Conservation (phyloP, 1,140 invertebrate species). For the Heliconius himera region DNA sequence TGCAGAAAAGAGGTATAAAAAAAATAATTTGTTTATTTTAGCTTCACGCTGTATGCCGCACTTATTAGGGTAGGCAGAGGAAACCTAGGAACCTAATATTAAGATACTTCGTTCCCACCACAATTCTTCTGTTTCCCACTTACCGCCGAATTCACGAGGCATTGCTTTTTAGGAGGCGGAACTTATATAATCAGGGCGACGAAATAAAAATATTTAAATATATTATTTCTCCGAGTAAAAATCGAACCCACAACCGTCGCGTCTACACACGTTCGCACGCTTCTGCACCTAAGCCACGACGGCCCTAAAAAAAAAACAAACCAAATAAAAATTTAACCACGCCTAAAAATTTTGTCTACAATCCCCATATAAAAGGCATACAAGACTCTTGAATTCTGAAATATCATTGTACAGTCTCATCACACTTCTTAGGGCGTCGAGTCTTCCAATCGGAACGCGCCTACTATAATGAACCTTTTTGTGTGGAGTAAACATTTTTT, state of each 20-base stretch:
- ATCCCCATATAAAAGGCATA: slow-evolving; percentile 2
- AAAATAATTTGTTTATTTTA: too few species aligned
- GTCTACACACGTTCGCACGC: too few species aligned
- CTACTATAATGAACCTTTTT: slow-evolving; percentile 24
- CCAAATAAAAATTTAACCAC: not conserved
- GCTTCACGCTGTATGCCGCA: too few species aligned
- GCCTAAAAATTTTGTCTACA: not conserved
- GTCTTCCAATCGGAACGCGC: slow-evolving; percentile 18
- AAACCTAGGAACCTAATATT: not conserved
- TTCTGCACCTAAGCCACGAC: too few species aligned
- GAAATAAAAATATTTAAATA: too few species aligned
- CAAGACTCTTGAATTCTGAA: not conserved
- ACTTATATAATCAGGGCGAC: too few species aligned
- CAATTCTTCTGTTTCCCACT: not conserved
- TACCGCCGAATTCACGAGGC: too few species aligned
- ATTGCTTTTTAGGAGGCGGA: too few species aligned
- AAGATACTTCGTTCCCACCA: not conserved
- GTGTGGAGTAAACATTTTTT: slow-evolving; percentile 25
- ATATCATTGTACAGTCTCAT: slow-evolving; percentile 8
- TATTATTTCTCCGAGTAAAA: too few species aligned
- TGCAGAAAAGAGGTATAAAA: too few species aligned
- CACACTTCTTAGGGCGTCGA: slow-evolving; percentile 15
- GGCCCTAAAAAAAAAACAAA: not conserved
- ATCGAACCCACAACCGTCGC: too few species aligned
- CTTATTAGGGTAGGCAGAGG: not conserved